These are phyloP conservation scores for Astropecten irregularis DNA, from an alignment of 53 echinoderm and acorn worm species.

Conservation along the genomic window DNA sequence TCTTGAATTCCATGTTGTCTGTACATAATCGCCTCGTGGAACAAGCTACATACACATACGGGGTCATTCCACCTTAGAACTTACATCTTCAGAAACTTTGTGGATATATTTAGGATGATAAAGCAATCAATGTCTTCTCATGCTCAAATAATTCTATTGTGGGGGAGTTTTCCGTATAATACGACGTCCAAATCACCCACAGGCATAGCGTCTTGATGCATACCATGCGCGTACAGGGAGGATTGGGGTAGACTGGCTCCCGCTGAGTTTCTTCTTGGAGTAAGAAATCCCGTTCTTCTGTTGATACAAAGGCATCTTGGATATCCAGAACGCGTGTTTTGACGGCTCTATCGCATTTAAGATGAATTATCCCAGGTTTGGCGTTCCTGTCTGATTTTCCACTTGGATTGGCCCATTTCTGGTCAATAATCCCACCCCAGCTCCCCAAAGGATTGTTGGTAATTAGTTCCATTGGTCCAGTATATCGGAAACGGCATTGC, in stretches of 20 bases:
- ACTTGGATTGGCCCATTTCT: constrained; percentile 6
- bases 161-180: background rate
- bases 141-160: background rate
- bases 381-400: constrained; percentile 41
- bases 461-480: constrained; percentile 18
- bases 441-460: constrained; percentile 15
- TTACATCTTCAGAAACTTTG: no score
- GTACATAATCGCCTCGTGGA: no score
- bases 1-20: no score
- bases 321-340: constrained; percentile 26
- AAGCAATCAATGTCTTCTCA: constrained; percentile 19
- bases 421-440: background rate
- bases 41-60: no score
- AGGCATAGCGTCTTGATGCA: no score
- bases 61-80: no score
- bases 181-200: no score
- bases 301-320: background rate
- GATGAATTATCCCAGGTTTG: no score
- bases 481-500: constrained; percentile 18
- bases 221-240: no score
- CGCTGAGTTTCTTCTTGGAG: no score
- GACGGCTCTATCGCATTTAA: constrained; percentile 19
- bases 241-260: no score
- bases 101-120: background rate
- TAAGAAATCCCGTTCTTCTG: no score